Percentiles rank a stretch among this genome's conserved stretches.
Conservation (phyloP, 2,113 vertebrate genomes). For the Ia io region DNA sequence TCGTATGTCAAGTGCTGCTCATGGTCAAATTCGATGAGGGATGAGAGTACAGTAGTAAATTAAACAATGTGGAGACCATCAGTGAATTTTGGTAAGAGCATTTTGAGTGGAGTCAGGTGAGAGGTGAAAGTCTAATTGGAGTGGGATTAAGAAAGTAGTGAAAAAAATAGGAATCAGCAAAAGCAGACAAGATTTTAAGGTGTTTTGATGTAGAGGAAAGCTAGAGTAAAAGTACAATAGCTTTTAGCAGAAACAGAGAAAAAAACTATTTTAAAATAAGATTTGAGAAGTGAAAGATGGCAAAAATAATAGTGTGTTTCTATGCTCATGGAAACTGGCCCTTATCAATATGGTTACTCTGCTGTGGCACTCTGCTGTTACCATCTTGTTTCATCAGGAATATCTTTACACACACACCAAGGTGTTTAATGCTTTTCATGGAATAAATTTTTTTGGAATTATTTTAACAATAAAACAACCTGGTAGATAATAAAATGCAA, state of each 20-base stretch:
- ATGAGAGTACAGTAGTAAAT: background rate
- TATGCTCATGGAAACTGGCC: background rate
- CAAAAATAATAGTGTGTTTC: background rate
- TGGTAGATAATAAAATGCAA: background rate
- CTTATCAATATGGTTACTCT: background rate
- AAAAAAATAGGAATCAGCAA: background rate
- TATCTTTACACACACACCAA: background rate
- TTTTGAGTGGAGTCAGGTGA: background rate
- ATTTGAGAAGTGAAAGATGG: background rate
- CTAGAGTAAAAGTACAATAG: background rate
- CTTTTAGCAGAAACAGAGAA: background rate
- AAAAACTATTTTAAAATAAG: background rate
- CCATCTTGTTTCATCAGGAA: background rate
- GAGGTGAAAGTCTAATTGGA: background rate
- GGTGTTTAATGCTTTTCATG: background rate
- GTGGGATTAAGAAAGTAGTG: background rate
- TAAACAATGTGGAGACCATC: background rate
- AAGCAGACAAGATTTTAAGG: background rate
- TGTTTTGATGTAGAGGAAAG: background rate
- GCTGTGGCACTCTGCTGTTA: background rate
- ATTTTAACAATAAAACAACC: conserved; percentile 34
- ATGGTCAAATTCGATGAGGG: background rate
- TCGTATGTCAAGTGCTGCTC: background rate
- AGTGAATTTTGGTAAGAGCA: background rate
- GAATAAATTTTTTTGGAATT: background rate